Evolutionary conservation across 2,113 vertebrate genomes (phyloP).

Genomic region (Gymnogyps californianus): DNA sequence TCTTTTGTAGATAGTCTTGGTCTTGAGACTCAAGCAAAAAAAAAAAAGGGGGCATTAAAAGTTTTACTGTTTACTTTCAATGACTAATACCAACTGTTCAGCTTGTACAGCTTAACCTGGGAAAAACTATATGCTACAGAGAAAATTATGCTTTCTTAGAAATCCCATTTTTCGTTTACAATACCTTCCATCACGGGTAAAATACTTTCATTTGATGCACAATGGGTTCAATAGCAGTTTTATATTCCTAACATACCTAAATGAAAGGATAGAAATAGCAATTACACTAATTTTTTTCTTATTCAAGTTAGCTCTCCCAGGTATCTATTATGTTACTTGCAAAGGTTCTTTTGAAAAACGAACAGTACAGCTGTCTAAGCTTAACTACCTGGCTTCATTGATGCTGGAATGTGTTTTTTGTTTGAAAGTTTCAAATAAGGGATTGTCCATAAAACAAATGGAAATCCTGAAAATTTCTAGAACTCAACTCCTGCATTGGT

Average conservation of each 20-base stretch:
- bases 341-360: not conserved
- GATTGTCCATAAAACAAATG: not conserved
- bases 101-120: not conserved
- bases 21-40: not conserved
- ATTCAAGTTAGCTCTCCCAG: not conserved
- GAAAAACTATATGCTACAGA: not conserved
- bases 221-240: not conserved
- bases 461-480: not conserved
- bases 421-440: not conserved
- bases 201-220: not conserved
- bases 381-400: not conserved
- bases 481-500: not conserved
- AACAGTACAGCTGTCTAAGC: not conserved
- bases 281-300: not conserved
- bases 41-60: not conserved
- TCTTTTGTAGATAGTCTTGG: not conserved
- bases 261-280: not conserved
- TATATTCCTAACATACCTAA: not conserved
- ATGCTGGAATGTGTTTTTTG: not conserved
- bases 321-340: not conserved
- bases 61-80: not conserved
- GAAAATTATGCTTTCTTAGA: not conserved
- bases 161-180: not conserved
- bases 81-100: not conserved
- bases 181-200: not conserved